Conservation (phyloP, 2,888 invertebrate genomes). For the Dendrolimus houi region DNA sequence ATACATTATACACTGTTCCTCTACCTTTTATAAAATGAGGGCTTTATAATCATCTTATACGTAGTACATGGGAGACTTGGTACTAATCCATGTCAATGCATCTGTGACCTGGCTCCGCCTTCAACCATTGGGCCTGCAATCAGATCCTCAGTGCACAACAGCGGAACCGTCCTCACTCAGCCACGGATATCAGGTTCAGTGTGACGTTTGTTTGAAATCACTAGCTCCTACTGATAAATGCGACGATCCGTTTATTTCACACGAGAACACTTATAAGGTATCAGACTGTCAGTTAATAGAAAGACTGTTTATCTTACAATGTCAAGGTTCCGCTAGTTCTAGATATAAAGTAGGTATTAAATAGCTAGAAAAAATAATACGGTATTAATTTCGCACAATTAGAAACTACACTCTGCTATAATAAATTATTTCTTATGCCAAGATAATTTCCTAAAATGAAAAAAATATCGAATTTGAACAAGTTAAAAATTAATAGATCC, state of each 20-base stretch:
- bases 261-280: constrained; percentile 20
- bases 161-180: constrained; percentile 32
- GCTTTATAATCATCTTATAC: too few species aligned
- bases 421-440: too few species aligned
- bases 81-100: constrained; percentile 38
- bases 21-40: constrained; percentile 5
- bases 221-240: constrained; percentile 4
- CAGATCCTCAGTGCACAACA: constrained; percentile 36
- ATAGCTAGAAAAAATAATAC: neutral
- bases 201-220: constrained; percentile 2
- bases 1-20: constrained; percentile 17
- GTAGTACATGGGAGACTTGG: neutral
- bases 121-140: constrained; percentile 38
- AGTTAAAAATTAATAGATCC: too few species aligned
- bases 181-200: constrained; percentile 57
- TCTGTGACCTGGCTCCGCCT: constrained; percentile 28
- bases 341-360: neutral
- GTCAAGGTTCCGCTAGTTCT: neutral
- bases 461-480: too few species aligned
- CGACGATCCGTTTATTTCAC: constrained; percentile 17
- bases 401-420: neutral
- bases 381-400: neutral
- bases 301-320: constrained; percentile 9
- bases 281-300: constrained; percentile 10
- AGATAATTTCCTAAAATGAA: too few species aligned